These are phyloP conservation scores for Hybognathus amarus DNA, from an alignment of 2,797 vertebrate species.

Conservation along the genomic window DNA sequence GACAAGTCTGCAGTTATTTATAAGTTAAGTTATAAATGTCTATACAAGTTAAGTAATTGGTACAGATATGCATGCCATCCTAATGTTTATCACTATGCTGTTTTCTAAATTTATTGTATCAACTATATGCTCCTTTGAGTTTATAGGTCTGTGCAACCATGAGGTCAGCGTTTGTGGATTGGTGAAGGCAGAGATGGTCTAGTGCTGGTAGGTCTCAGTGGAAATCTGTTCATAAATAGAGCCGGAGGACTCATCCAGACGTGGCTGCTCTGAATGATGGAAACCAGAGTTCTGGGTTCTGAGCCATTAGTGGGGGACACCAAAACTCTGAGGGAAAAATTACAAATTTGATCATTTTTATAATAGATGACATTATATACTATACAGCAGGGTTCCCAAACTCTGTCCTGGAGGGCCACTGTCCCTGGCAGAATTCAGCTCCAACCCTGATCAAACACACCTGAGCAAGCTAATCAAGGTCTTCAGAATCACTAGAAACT, in stretches of 20 bases:
- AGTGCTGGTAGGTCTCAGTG: constrained; percentile 47
- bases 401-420: no score
- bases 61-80: not conserved
- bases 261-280: constrained; percentile 23
- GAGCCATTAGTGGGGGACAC: constrained; percentile 6
- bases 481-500: no score
- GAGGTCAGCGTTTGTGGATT: constrained; percentile 44
- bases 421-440: no score
- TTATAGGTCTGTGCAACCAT: not conserved
- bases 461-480: no score
- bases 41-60: not conserved
- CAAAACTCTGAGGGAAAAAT: constrained; percentile 38
- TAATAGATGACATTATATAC: not conserved
- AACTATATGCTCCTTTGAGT: not conserved
- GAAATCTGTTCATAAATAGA: constrained; percentile 66
- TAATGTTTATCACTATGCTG: not conserved
- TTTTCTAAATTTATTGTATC: not conserved
- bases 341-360: not conserved
- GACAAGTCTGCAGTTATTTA: not conserved
- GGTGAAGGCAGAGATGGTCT: constrained; percentile 52
- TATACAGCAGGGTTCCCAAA: no score
- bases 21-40: not conserved
- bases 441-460: no score
- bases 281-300: not conserved
- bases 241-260: not conserved